phyloP scores from a whole-genome alignment of 2,888 invertebrate genomes.

The Cryptus viduatorius region DNA sequence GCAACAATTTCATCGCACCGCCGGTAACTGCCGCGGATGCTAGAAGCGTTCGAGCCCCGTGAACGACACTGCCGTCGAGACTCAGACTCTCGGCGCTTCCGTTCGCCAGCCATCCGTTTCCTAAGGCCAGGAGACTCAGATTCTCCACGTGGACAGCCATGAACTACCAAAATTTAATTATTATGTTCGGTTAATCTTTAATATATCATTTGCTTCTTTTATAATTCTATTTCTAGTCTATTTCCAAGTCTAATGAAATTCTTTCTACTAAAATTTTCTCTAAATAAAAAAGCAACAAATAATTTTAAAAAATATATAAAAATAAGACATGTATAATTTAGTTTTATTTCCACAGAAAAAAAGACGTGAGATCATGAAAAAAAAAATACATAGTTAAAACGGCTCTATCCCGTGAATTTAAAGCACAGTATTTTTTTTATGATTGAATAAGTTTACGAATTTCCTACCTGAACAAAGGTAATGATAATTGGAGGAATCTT shows the following conservation, averaged over 20 bases:
- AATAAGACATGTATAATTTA: too few species aligned
- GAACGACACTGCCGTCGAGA: constrained; percentile 90
- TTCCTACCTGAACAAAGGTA: constrained; percentile 92
- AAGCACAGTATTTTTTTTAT: constrained; percentile 18
- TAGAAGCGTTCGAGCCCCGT: constrained; percentile 89
- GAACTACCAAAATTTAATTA: constrained; percentile 86
- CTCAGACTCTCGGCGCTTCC: constrained; percentile 90
- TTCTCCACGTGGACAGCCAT: constrained; percentile 94
- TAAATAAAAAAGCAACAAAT: too few species aligned
- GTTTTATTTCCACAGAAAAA: too few species aligned
- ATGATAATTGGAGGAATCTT: constrained; percentile 93
- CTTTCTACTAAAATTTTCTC: too few species aligned
- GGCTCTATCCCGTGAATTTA: too few species aligned
- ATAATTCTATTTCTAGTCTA: too few species aligned
- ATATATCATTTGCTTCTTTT: too few species aligned
- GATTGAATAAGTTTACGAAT: constrained; percentile 16
- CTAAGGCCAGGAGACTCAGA: constrained; percentile 88
- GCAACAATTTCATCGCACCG: constrained; percentile 88
- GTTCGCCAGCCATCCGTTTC: constrained; percentile 90
- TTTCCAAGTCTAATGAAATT: too few species aligned
- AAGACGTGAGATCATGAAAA: too few species aligned
- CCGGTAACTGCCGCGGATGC: constrained; percentile 90
- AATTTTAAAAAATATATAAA: too few species aligned
- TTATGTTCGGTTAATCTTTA: too few species aligned
- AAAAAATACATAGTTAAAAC: too few species aligned